Percentiles rank a stretch among this genome's conserved stretches.
Evolutionary conservation across 2,113 vertebrate species (phyloP).

Genomic region (Uria aalge): DNA sequence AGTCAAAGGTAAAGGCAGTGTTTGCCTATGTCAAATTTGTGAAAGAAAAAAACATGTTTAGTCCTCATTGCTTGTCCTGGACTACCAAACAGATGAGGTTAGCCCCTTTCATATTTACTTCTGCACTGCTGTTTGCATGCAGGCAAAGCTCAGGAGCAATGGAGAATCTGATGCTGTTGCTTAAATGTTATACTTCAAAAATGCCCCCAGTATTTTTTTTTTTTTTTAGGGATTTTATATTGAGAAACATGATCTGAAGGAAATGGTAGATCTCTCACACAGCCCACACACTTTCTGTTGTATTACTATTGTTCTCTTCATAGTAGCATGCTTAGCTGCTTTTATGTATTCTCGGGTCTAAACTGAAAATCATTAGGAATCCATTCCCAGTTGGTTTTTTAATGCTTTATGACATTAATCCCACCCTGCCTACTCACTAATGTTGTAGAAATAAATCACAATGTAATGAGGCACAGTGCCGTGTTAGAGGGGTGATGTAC

Average conservation of each 20-base stretch:
- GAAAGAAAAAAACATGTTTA: background rate
- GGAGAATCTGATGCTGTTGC: background rate
- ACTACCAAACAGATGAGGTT: background rate
- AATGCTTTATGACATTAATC: background rate
- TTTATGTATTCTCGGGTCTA: fast-evolving
- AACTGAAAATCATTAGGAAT: background rate
- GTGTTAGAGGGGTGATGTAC: background rate
- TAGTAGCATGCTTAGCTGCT: background rate
- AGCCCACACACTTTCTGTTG: background rate
- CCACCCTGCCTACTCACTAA: background rate
- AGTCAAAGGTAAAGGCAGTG: background rate
- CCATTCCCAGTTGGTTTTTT: background rate
- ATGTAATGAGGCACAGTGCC: background rate
- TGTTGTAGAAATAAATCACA: background rate
- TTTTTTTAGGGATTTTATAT: background rate
- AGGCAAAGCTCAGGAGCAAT: background rate
- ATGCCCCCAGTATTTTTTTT: background rate
- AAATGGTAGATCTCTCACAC: background rate
- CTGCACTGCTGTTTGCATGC: fast-evolving
- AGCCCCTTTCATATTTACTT: background rate
- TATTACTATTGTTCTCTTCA: background rate
- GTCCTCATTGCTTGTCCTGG: background rate
- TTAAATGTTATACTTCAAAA: background rate
- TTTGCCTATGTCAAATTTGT: background rate
- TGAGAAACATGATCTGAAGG: background rate